These are phyloP conservation scores for Hypocryptadius cinnamomeus DNA, from an alignment of 2,113 vertebrate genomes.

Conservation along the genomic window DNA sequence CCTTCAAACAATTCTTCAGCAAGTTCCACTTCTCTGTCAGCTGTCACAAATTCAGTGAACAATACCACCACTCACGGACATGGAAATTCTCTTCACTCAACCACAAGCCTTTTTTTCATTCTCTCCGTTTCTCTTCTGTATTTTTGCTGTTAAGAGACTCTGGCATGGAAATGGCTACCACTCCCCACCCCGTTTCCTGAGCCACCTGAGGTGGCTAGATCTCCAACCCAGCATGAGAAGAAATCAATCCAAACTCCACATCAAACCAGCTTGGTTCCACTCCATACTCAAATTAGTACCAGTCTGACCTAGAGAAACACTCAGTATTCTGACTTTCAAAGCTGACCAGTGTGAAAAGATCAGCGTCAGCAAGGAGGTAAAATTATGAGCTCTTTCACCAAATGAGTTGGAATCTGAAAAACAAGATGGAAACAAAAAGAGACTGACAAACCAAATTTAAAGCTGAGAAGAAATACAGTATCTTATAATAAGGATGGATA, in stretches of 20 bases:
- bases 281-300: slow-evolving; percentile 29
- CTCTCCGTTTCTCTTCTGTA: slow-evolving; percentile 69
- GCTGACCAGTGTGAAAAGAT: slow-evolving; percentile 31
- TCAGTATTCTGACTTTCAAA: slow-evolving; percentile 35
- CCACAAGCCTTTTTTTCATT: slow-evolving; percentile 61
- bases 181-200: slow-evolving; percentile 54
- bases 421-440: slow-evolving; percentile 36
- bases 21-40: slow-evolving; percentile 9
- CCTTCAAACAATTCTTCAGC: slow-evolving; percentile 4
- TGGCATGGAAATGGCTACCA: slow-evolving; percentile 59
- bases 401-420: slow-evolving; percentile 37
- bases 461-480: slow-evolving; percentile 22
- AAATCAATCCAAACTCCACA: slow-evolving; percentile 39
- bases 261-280: slow-evolving; percentile 38
- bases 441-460: neutral
- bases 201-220: slow-evolving; percentile 36
- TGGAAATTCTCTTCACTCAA: slow-evolving; percentile 62
- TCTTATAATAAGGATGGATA: neutral
- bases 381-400: neutral
- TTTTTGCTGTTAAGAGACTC: slow-evolving; percentile 75
- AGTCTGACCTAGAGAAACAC: slow-evolving; percentile 51
- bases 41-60: slow-evolving; percentile 45
- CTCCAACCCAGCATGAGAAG: slow-evolving; percentile 55
- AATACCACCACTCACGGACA: slow-evolving; percentile 52
- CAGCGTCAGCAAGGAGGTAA: neutral